Evolutionary conservation across 2,797 vertebrate genomes (phyloP), one percentile per base, ranked within the genome.

Genomic region (Protosalanx chinensis): DNA sequence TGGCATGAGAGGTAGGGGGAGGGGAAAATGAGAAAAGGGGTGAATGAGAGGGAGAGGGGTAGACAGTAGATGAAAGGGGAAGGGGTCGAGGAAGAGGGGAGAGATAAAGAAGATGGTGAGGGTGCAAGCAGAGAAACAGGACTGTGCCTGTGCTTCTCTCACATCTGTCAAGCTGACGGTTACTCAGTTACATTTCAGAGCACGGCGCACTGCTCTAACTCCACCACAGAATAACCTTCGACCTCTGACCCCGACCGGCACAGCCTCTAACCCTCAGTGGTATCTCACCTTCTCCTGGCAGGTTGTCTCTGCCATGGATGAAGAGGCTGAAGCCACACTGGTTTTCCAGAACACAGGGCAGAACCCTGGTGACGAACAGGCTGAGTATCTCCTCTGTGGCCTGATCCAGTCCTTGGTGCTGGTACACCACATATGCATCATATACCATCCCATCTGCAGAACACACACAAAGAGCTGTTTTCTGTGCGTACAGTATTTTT

Each of bases 251-350:
- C 41, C 10, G 12, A 13, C 8, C 41, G 41, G 10, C 41, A 13
- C 8, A 46, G 13, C 41, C 41, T 46, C 41, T 46, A 46, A 46
- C 30, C 62, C 23, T n/a, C n/a, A 5, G 12, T 5, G 15, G 15
- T 16, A 16, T 56, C 51, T 56, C 13, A 70, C 70, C 70, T 62
- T 71, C 49, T 18, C 70, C 70, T 1, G 70, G 70, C 13, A 64
- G 12, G 70, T 71, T 61, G n/a, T 71, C 70, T 53, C 70, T 71
- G 70, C 70, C 61, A 1, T 71, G 61, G 18, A 71, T 64, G 41
- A 63, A 71, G 27, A 71, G 70, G 15, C 41, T 51, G 30, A 63
- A 32, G 18, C 70, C 70, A 35, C 60, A 71, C 16, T 64, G 23
- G 41, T 71, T 27, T 29, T 71, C 70, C 61, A 71, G 70, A 30